These are phyloP conservation scores for Coluber constrictor DNA, from an alignment of 2,797 vertebrate species.

Conservation along the genomic window DNA sequence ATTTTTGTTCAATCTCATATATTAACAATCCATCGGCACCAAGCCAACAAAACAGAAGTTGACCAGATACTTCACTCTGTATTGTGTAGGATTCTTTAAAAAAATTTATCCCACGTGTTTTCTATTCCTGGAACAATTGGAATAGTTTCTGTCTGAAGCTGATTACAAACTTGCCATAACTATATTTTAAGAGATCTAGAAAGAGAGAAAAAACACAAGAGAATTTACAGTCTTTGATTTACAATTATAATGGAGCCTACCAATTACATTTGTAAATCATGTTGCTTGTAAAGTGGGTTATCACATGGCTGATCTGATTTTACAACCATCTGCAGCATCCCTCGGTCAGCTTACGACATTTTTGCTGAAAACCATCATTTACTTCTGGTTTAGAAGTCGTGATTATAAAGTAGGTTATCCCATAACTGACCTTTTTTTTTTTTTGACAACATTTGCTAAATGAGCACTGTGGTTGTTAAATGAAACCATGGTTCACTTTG, in stretches of 20 bases:
- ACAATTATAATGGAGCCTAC: not conserved
- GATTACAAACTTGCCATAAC: not conserved
- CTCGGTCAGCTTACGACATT: too few species aligned
- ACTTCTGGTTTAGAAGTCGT: too few species aligned
- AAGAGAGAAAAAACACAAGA: not conserved
- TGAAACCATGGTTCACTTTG: too few species aligned
- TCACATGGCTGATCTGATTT: not conserved
- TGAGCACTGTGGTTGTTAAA: too few species aligned
- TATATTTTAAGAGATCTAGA: not conserved
- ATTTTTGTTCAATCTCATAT: not conserved
- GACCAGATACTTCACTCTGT: not conserved
- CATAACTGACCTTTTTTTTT: too few species aligned
- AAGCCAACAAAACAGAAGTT: not conserved
- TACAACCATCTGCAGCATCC: too few species aligned
- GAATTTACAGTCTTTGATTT: not conserved
- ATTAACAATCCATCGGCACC: not conserved
- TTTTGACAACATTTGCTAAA: too few species aligned
- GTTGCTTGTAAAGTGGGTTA: not conserved
- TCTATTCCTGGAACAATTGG: not conserved
- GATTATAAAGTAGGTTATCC: too few species aligned
- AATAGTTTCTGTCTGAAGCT: not conserved
- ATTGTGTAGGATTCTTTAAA: not conserved
- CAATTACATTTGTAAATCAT: not conserved
- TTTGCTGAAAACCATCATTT: too few species aligned
- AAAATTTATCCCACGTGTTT: not conserved